phyloP scores from a whole-genome alignment of 2,888 invertebrate species.

The Leuctra nigra region DNA sequence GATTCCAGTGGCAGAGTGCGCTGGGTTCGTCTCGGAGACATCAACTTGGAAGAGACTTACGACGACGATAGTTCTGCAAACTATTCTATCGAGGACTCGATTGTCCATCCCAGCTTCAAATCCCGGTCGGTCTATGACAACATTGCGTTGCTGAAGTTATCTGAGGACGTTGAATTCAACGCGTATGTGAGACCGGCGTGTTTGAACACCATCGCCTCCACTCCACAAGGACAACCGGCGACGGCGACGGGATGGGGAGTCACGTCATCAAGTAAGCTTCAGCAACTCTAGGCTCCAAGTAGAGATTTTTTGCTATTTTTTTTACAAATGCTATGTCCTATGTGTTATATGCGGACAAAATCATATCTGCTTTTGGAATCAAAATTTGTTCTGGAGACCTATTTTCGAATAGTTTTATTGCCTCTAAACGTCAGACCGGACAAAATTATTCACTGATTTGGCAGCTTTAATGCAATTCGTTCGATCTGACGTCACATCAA shows the following conservation, averaged over 20 bases:
- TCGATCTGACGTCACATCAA: too few species aligned
- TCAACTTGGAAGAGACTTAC: conserved; percentile 40
- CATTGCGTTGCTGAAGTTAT: conserved; percentile 55
- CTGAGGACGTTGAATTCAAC: conserved; percentile 43
- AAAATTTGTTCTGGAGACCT: too few species aligned
- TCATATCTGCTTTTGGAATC: too few species aligned
- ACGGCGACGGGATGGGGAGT: conserved; percentile 60
- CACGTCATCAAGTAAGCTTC: too few species aligned
- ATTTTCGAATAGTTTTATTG: too few species aligned
- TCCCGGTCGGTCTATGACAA: conserved; percentile 54
- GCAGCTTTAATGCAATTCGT: too few species aligned
- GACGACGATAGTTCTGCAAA: conserved; percentile 39
- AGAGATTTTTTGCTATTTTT: too few species aligned
- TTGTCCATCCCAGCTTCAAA: conserved; percentile 51
- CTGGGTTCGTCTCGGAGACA: conserved; percentile 49
- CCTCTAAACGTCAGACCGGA: too few species aligned
- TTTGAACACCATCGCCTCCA: conserved; percentile 36
- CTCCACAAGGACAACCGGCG: conserved; percentile 35
- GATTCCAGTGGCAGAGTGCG: conserved; percentile 37
- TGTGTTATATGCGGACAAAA: too few species aligned
- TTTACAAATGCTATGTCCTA: too few species aligned
- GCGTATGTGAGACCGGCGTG: conserved; percentile 56
- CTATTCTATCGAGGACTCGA: conserved; percentile 41
- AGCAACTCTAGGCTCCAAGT: too few species aligned
- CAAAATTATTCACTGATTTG: too few species aligned